Evolutionary conservation across 1,140 invertebrate species (phyloP).

Genomic region (Ceratina australensis): DNA sequence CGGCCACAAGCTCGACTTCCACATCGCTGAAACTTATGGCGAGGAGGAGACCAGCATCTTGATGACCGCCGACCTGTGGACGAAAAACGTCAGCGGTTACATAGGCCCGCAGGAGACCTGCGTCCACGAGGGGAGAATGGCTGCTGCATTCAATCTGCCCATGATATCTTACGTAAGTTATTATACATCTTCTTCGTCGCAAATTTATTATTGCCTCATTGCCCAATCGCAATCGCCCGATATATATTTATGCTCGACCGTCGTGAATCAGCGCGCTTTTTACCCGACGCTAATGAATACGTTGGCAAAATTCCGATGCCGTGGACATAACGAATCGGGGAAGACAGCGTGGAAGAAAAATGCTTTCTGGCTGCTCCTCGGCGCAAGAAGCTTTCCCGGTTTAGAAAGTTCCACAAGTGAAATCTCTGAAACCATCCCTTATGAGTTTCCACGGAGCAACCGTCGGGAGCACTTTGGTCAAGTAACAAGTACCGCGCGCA

Average conservation of each 20-base stretch:
- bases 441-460: background rate
- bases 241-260: too few relatives aligned
- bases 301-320: background rate
- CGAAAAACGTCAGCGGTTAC: slow-evolving; percentile 91
- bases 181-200: background rate
- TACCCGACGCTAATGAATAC: too few relatives aligned
- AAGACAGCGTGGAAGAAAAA: background rate
- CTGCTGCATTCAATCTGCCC: slow-evolving; percentile 95
- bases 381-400: background rate
- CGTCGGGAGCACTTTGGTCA: slow-evolving; percentile 1
- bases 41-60: slow-evolving; percentile 92
- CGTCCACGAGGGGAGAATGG: slow-evolving; percentile 95
- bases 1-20: slow-evolving; percentile 88
- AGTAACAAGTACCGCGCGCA: slow-evolving; percentile 10
- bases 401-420: background rate
- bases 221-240: too few relatives aligned
- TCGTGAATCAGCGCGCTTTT: too few relatives aligned
- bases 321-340: background rate
- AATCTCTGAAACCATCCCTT: background rate
- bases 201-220: too few relatives aligned
- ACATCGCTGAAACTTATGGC: slow-evolving; percentile 95
- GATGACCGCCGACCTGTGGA: slow-evolving; percentile 92
- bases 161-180: slow-evolving; percentile 90
- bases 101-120: slow-evolving; percentile 98
- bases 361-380: background rate